A percentile compares a stretch with the other conserved stretches of the same genome.
Evolutionary conservation across 2,888 invertebrate genomes (phyloP).

Genomic region (Amiota mariae): DNA sequence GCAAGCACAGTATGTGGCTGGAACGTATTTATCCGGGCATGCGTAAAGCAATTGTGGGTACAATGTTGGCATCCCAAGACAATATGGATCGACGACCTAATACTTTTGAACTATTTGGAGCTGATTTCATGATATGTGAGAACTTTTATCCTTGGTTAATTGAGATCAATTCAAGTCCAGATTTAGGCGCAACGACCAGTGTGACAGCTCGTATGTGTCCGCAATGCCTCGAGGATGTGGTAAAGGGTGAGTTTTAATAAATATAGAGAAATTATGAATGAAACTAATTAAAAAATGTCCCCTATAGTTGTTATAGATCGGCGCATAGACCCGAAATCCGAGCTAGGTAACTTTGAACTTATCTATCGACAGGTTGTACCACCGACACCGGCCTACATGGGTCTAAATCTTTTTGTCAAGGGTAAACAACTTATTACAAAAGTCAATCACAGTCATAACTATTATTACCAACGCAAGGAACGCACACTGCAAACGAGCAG

Average conservation of each 20-base stretch:
- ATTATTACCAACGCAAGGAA: constrained; percentile 61
- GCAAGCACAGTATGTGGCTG: constrained; percentile 86
- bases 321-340: constrained; percentile 81
- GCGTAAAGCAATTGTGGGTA: constrained; percentile 83
- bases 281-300: neutral
- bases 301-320: constrained; percentile 85
- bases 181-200: constrained; percentile 91
- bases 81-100: constrained; percentile 85
- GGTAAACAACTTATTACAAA: constrained; percentile 71
- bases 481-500: constrained; percentile 57
- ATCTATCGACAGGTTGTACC: constrained; percentile 86
- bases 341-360: constrained; percentile 87
- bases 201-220: constrained; percentile 91
- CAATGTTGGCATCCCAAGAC: constrained; percentile 90
- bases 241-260: constrained; percentile 82
- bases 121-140: constrained; percentile 94
- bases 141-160: constrained; percentile 93
- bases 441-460: constrained; percentile 52
- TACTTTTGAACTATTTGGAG: constrained; percentile 94
- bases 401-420: constrained; percentile 74
- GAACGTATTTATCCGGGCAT: constrained; percentile 90
- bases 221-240: constrained; percentile 89
- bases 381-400: constrained; percentile 86
- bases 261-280: neutral
- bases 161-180: constrained; percentile 95